These are phyloP conservation scores for Trachelus tabidus DNA, from an alignment of 2,888 invertebrate species.

Conservation along the genomic window DNA sequence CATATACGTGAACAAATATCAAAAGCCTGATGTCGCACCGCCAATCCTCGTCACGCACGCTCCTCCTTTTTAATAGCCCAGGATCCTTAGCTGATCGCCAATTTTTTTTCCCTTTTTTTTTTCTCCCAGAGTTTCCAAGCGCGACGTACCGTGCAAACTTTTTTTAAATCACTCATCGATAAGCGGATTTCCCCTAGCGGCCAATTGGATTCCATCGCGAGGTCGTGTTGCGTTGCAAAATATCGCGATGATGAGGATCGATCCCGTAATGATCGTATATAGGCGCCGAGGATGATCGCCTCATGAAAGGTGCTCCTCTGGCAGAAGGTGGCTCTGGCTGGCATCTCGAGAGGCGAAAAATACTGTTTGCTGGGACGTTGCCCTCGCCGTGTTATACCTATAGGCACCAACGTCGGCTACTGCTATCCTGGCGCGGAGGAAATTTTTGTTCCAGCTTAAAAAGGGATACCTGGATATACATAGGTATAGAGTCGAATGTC, in stretches of 20 bases:
- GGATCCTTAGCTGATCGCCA: background rate
- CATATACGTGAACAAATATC: background rate
- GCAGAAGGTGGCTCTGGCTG: conserved; percentile 30
- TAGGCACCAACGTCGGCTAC: conserved; percentile 31
- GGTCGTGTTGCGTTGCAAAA: background rate
- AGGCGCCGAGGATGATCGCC: background rate
- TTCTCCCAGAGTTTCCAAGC: background rate
- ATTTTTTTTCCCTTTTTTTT: background rate
- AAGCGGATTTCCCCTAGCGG: background rate
- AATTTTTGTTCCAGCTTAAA: background rate
- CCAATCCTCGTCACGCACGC: conserved; percentile 2
- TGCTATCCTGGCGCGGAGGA: conserved; percentile 5
- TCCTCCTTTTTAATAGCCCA: background rate
- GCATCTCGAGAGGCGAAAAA: conserved; percentile 45
- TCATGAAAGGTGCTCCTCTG: background rate
- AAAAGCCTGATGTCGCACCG: background rate
- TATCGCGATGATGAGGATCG: background rate
- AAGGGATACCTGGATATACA: background rate
- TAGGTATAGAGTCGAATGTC: conserved; percentile 11
- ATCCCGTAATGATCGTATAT: background rate
- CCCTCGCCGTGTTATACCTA: background rate
- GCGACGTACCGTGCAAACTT: conserved; percentile 2
- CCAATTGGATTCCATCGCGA: background rate
- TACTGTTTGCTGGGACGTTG: conserved; percentile 21
- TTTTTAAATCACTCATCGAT: background rate